Evolutionary conservation across 92 coral and sea anemone genomes (phyloP).

Genomic region (Virgularia gustaviana): DNA sequence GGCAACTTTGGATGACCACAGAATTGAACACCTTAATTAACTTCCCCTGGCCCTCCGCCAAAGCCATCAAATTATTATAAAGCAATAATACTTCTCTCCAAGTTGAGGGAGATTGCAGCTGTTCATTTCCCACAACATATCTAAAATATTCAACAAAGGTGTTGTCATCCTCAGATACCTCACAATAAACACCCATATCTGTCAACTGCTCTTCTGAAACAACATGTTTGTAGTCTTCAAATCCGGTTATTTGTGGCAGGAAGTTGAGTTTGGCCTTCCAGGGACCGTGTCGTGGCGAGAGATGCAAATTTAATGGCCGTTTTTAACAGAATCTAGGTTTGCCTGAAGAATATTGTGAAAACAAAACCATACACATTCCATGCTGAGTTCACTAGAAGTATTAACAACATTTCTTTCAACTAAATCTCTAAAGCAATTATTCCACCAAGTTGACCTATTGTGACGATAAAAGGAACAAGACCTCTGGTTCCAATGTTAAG

Average conservation of each 20-base stretch:
- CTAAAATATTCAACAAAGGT: slow-evolving; percentile 12
- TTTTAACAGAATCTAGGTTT: not conserved
- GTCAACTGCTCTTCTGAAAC: slow-evolving; percentile 19
- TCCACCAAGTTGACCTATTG: slow-evolving; percentile 22
- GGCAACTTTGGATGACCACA: too few relatives aligned
- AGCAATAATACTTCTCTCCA: slow-evolving; percentile 21
- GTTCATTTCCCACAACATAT: not conserved
- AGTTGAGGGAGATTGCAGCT: not conserved
- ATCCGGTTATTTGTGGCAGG: slow-evolving; percentile 33
- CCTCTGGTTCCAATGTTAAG: slow-evolving; percentile 7
- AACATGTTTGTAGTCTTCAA: slow-evolving; percentile 26
- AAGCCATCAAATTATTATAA: slow-evolving; percentile 8
- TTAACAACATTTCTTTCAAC: slow-evolving; percentile 7
- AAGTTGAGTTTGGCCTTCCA: slow-evolving; percentile 39
- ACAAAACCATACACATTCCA: slow-evolving; percentile 10
- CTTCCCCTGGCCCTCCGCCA: too few relatives aligned
- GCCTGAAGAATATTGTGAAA: slow-evolving; percentile 17
- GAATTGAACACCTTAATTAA: too few relatives aligned
- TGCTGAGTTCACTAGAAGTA: slow-evolving; percentile 3
- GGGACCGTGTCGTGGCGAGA: slow-evolving; percentile 40
- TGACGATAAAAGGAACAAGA: slow-evolving; percentile 10
- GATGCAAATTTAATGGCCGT: slow-evolving; percentile 6
- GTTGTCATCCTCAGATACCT: not conserved
- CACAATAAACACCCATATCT: slow-evolving; percentile 40
- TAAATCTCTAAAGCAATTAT: slow-evolving; percentile 2